phyloP scores from a whole-genome alignment of 2,797 vertebrate species.

The Hozukius guyotensis region DNA sequence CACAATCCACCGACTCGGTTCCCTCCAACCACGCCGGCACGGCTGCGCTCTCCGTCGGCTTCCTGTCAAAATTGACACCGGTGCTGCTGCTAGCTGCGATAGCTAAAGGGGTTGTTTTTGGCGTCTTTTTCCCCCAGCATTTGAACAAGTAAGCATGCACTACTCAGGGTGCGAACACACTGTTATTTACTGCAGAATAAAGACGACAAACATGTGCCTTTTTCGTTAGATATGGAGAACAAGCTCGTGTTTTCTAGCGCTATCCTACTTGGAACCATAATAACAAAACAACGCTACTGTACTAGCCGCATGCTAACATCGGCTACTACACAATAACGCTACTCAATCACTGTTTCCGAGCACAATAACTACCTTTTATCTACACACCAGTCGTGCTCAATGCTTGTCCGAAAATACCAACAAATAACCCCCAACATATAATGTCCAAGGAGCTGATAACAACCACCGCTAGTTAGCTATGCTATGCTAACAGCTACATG shows the following conservation, averaged over 20 bases:
- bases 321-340: constrained; percentile 51
- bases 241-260: constrained; percentile 4
- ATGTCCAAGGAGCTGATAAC: not conserved
- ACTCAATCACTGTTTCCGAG: not conserved
- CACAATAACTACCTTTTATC: not conserved
- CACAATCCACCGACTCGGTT: constrained; percentile 37
- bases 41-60: constrained; percentile 64
- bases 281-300: constrained; percentile 79
- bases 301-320: constrained; percentile 70
- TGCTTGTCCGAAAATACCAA: not conserved
- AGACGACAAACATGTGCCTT: not conserved
- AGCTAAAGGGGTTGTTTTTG: constrained; percentile 51
- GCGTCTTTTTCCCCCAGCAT: constrained; percentile 42
- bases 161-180: not conserved
- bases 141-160: constrained; percentile 12
- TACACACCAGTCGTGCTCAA: not conserved
- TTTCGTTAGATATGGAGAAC: not conserved
- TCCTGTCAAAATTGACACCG: constrained; percentile 84
- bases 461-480: constrained; percentile 55
- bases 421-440: not conserved
- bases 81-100: constrained; percentile 69
- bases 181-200: not conserved
- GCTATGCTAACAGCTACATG: constrained; percentile 75
- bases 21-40: constrained; percentile 48
- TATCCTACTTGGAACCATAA: constrained; percentile 47